Evolutionary conservation across 2,797 vertebrate genomes (phyloP).

Genomic region (Megalops cyprinoides): DNA sequence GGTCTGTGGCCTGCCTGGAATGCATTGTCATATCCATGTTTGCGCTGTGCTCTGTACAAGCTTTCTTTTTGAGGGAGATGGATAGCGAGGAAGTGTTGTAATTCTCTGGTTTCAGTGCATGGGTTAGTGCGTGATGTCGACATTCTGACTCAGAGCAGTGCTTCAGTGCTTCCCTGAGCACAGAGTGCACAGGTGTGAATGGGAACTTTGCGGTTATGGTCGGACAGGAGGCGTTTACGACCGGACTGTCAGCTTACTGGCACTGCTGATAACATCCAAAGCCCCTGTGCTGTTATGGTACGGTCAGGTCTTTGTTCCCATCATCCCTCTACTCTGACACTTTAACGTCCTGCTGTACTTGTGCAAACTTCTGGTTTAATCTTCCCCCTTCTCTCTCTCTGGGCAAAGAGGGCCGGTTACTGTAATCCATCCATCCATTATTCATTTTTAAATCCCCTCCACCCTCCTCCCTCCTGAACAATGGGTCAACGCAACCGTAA

Average conservation of each 20-base stretch:
- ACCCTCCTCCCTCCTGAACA: background rate
- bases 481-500: background rate
- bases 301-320: background rate
- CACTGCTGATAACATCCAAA: background rate
- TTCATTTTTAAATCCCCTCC: slow-evolving; percentile 3
- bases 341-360: too few species aligned
- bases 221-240: background rate
- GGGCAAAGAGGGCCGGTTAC: background rate
- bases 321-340: too few species aligned
- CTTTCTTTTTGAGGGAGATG: background rate
- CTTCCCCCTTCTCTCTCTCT: background rate
- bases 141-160: background rate
- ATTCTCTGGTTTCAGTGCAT: background rate
- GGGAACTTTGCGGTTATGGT: background rate
- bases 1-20: background rate
- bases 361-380: background rate
- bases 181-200: background rate
- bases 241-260: background rate
- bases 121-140: background rate
- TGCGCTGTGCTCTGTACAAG: too few species aligned
- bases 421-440: background rate
- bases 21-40: background rate
- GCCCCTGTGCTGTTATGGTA: too few species aligned
- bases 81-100: background rate
- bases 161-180: too few species aligned